Evolutionary conservation across 2,888 invertebrate species (phyloP), one percentile per base, ranked within the genome.

Genomic region (Caradrina clavipalpis): DNA sequence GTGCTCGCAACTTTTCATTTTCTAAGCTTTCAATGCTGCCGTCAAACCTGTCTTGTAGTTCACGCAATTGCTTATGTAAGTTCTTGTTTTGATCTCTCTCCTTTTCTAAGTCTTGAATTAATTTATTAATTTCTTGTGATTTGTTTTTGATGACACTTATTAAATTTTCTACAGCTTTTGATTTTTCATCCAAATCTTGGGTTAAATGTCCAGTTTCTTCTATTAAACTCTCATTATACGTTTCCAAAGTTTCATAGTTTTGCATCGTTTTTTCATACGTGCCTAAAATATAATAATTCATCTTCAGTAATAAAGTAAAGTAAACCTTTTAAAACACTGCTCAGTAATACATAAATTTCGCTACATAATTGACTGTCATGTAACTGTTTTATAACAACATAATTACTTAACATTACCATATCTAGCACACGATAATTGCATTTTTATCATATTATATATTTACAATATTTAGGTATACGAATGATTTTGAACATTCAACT

Each of bases 181-280:
- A 74, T 85, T 93, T 93, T 64, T 90, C 89, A 69, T 87, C 78
- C 6, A 91, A 59, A 42, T 91, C 89, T 78, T 87, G 78, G 6
- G 82, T 71, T 49, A 94, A 80, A 19, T 53, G 59, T 73, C 71
- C 83, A 71, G 90, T 92, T 80, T 91, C 88, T 42, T 91, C 84
- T 45, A 86, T 75, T 49, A 93, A 87, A 71, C 86, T 86, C 65
- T 90, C 84, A 45, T 89, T 84, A 78, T 88, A 90, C 76, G 90
- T 88, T 85, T 94, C 92, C 56, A 94, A 90, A 76, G 89, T 88
- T 15, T 90, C 86, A 80, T 91, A 92, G 13, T 86, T 90, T 68
- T 91, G 87, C 39, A 89, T 61, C 31, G 84, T 81, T 84, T 91
- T 90, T 78, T 93, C 92, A 78, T 90, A 93, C 15, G 86, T 86